Evolutionary conservation across 2,797 vertebrate genomes (phyloP).

Genomic region (Huso huso): DNA sequence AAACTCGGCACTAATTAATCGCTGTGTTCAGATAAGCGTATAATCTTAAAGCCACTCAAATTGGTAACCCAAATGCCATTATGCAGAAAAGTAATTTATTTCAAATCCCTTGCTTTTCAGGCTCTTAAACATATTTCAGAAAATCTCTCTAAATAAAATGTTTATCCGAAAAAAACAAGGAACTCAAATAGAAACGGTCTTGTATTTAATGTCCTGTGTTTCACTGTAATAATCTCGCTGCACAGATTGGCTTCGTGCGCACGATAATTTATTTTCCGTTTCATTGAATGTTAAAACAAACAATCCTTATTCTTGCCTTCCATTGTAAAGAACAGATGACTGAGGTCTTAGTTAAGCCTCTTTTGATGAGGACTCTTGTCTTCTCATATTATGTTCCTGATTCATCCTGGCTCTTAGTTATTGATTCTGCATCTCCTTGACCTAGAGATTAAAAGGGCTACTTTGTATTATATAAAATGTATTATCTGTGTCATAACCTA

Average conservation of each 20-base stretch:
- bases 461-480: too few species aligned
- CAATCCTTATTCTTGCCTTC: too few species aligned
- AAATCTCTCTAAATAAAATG: constrained; percentile 5
- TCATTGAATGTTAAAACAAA: not conserved
- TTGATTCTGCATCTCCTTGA: too few species aligned
- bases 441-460: too few species aligned
- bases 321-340: too few species aligned
- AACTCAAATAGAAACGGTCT: not conserved
- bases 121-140: not conserved
- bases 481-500: too few species aligned
- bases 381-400: too few species aligned
- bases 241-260: not conserved
- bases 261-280: constrained; percentile 6
- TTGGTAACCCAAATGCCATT: constrained; percentile 2
- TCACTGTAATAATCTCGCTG: not conserved
- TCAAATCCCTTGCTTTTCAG: not conserved
- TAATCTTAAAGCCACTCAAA: constrained; percentile 1
- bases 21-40: constrained; percentile 14
- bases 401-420: too few species aligned
- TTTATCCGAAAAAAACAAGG: constrained; percentile 1
- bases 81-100: not conserved
- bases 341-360: too few species aligned
- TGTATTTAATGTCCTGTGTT: constrained; percentile 2
- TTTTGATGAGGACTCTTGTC: too few species aligned
- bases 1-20: constrained; percentile 12